phyloP scores from a whole-genome alignment of 2,113 vertebrate species.

The Okapia johnstoni region DNA sequence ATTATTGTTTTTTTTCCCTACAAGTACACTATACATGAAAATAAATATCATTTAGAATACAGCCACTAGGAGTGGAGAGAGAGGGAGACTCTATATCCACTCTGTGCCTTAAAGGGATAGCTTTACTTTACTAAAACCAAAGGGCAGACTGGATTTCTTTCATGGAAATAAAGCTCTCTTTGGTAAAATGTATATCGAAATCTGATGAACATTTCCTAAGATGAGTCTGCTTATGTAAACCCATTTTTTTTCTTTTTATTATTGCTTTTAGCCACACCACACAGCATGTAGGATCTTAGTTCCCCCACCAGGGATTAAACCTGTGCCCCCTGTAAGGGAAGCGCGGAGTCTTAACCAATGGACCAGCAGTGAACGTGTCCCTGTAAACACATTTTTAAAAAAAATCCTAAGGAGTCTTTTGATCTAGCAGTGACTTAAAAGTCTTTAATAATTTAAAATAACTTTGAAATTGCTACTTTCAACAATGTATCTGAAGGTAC shows the following conservation, averaged over 20 bases:
- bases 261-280: background rate
- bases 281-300: background rate
- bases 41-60: constrained; percentile 66
- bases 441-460: constrained; percentile 24
- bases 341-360: background rate
- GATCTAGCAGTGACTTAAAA: background rate
- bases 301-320: background rate
- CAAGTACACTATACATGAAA: constrained; percentile 67
- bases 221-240: constrained; percentile 8
- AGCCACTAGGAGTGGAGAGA: background rate
- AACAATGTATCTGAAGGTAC: background rate
- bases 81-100: background rate
- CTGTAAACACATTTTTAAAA: background rate
- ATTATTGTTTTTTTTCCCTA: constrained; percentile 62
- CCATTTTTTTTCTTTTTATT: background rate
- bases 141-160: background rate
- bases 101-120: constrained; percentile 27
- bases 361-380: background rate
- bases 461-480: constrained; percentile 24
- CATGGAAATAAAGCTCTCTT: constrained; percentile 26
- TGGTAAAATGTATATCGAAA: background rate
- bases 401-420: background rate
- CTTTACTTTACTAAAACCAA: constrained; percentile 33
- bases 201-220: background rate
- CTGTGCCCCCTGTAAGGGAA: background rate